Evolutionary conservation across 2,797 vertebrate species (phyloP).

Genomic region (Poecilia wingei): DNA sequence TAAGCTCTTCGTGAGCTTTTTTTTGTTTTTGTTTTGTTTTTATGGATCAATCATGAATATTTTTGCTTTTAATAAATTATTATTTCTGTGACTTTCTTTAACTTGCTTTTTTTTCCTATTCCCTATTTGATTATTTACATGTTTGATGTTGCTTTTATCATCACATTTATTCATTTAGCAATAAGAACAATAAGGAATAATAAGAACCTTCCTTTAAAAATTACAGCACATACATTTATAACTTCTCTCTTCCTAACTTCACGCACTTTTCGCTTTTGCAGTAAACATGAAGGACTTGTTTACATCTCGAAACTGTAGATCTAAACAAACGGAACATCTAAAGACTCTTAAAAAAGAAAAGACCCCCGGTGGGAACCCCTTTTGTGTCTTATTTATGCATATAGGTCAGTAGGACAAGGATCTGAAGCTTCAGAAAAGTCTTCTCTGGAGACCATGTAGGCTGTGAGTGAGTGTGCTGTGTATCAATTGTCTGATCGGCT

Average conservation of each 20-base stretch:
- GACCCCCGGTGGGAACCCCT: conserved; percentile 31
- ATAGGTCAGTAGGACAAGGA: conserved; percentile 74
- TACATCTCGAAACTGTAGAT: conserved; percentile 2
- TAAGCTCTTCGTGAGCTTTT: conserved; percentile 28
- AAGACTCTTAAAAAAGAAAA: conserved; percentile 35
- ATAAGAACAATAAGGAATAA: background rate
- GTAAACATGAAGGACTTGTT: conserved; percentile 7
- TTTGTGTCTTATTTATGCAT: conserved; percentile 62
- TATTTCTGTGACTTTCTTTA: background rate
- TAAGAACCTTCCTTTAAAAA: background rate
- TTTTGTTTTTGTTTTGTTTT: too few relatives aligned
- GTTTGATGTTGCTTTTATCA: background rate
- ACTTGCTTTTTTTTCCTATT: background rate
- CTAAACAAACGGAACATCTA: conserved; percentile 4
- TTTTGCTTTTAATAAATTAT: background rate
- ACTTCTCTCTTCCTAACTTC: conserved; percentile 17
- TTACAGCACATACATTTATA: conserved; percentile 12
- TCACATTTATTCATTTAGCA: background rate
- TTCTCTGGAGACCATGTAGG: conserved; percentile 31
- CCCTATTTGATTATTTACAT: background rate
- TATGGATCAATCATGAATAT: background rate
- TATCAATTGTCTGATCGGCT: conserved; percentile 42
- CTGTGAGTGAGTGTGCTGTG: conserved; percentile 13
- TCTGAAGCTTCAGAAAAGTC: conserved; percentile 42
- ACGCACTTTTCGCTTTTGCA: background rate